Conservation (phyloP, 53 echinoderm and acorn worm genomes). For the Actinopyga echinites region DNA sequence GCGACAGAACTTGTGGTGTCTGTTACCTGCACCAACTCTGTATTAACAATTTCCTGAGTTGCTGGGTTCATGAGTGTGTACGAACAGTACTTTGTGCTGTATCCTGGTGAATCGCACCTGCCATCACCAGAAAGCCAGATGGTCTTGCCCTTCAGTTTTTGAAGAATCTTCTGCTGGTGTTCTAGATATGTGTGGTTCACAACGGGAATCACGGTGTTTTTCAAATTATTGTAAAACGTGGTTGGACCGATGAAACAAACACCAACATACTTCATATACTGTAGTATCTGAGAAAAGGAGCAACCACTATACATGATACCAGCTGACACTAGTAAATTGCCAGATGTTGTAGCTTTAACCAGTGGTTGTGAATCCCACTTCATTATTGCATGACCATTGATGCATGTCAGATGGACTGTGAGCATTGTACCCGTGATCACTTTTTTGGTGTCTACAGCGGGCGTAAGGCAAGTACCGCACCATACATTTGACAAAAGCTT, state of each 20-base stretch:
- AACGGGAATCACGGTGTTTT: neutral
- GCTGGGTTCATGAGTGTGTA: constrained; percentile 40
- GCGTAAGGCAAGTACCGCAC: neutral
- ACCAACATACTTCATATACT: neutral
- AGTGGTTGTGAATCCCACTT: constrained; percentile 53
- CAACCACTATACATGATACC: constrained; percentile 23
- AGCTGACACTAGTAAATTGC: constrained; percentile 30
- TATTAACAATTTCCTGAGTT: constrained; percentile 22
- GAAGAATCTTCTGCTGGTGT: neutral
- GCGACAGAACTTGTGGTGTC: constrained; percentile 49
- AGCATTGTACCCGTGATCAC: constrained; percentile 22
- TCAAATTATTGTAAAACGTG: neutral
- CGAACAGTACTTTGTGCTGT: constrained; percentile 43
- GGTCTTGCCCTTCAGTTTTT: neutral
- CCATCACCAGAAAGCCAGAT: constrained; percentile 49
- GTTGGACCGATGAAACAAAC: neutral
- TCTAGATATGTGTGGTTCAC: constrained; percentile 1
- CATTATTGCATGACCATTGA: constrained; percentile 27
- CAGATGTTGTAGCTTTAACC: constrained; percentile 32
- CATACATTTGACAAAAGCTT: neutral
- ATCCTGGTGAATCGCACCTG: constrained; percentile 54
- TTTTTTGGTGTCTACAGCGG: neutral
- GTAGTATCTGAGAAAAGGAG: neutral
- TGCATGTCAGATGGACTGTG: constrained; percentile 10
- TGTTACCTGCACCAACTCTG: constrained; percentile 42